Conservation (phyloP, 2,888 invertebrate genomes). For the Coelopa pilipes region DNA sequence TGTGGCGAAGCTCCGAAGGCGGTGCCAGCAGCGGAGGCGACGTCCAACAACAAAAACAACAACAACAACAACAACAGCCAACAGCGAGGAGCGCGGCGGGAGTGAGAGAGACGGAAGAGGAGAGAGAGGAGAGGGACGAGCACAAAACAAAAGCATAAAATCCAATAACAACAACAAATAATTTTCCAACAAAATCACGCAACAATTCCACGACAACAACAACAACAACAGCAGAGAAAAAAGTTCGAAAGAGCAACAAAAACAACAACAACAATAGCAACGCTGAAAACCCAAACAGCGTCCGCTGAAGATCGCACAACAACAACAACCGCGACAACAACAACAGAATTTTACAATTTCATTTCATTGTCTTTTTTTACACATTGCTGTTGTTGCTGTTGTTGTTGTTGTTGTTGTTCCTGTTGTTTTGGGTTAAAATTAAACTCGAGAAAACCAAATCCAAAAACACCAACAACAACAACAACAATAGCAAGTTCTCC, state of each 20-base stretch:
- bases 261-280: slow-evolving; percentile 19
- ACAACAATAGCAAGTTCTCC: background rate
- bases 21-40: background rate
- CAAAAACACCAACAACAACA: too few relatives aligned
- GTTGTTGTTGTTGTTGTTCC: background rate
- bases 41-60: slow-evolving; percentile 26
- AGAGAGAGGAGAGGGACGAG: slow-evolving; percentile 1
- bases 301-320: slow-evolving; percentile 10
- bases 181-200: slow-evolving; percentile 27
- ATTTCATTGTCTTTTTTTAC: slow-evolving; percentile 4
- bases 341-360: slow-evolving; percentile 11
- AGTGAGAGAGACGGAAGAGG: background rate
- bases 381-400: background rate
- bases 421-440: slow-evolving; percentile 20
- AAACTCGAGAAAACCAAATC: slow-evolving; percentile 14
- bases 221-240: slow-evolving; percentile 19
- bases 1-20: background rate
- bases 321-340: background rate
- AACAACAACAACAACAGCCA: slow-evolving; percentile 20
- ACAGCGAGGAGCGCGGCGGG: too few relatives aligned
- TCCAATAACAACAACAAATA: background rate
- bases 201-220: slow-evolving; percentile 13
- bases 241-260: background rate
- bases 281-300: background rate
- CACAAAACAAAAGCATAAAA: background rate